Conservation (phyloP, 2,113 vertebrate species). For the Colistium nudipinnis region DNA sequence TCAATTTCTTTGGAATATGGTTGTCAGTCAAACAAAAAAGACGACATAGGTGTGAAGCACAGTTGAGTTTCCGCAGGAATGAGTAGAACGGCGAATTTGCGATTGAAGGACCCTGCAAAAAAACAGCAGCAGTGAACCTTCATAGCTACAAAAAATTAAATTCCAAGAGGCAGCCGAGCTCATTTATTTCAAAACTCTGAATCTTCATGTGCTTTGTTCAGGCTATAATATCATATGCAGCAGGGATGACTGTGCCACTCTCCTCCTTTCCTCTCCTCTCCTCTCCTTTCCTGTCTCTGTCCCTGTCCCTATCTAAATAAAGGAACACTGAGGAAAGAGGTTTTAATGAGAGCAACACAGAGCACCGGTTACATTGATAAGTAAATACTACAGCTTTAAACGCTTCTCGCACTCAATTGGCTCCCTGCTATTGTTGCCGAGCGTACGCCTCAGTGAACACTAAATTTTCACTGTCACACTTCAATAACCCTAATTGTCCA, state of each 20-base stretch:
- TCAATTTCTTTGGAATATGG: too few relatives aligned
- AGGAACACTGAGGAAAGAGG: constrained; percentile 80
- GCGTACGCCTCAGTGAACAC: constrained; percentile 87
- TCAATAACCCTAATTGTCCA: constrained; percentile 99
- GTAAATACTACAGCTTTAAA: constrained; percentile 96
- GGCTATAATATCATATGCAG: constrained; percentile 65
- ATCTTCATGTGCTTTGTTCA: constrained; percentile 46
- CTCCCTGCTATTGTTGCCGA: constrained; percentile 85
- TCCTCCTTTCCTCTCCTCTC: constrained; percentile 28
- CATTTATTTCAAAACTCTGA: constrained; percentile 44
- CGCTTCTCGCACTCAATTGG: constrained; percentile 89
- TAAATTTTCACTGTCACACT: constrained; percentile 99
- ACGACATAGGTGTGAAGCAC: constrained; percentile 8
- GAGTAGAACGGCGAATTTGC: constrained; percentile 31
- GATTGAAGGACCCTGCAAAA: constrained; percentile 28
- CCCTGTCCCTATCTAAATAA: constrained; percentile 58
- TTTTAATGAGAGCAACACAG: constrained; percentile 91
- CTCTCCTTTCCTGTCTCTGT: constrained; percentile 7
- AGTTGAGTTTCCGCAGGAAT: background rate
- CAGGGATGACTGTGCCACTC: constrained; percentile 66
- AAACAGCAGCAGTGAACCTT: constrained; percentile 13
- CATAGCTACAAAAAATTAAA: constrained; percentile 47
- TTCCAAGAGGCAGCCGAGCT: constrained; percentile 39
- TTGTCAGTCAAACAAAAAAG: too few relatives aligned
- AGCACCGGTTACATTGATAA: constrained; percentile 92